Percentiles rank a stretch among this genome's conserved stretches.
phyloP scores from a whole-genome alignment of 2,113 vertebrate species.

The Pionites leucogaster region DNA sequence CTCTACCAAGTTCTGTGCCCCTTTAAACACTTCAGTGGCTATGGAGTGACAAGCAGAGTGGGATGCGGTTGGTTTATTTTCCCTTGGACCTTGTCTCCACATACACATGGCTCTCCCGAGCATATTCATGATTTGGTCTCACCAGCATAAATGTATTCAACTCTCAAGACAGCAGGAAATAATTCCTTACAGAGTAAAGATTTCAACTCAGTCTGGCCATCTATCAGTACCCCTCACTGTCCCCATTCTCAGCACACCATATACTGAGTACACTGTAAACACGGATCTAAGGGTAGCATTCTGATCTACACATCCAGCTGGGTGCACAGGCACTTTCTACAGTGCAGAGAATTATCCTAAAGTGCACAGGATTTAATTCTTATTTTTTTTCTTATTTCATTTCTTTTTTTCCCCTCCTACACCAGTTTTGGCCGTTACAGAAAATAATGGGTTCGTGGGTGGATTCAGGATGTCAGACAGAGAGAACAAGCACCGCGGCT shows the following conservation, averaged over 20 bases:
- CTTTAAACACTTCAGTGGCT: background rate
- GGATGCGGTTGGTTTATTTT: accelerated
- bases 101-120: accelerated
- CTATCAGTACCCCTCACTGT: background rate
- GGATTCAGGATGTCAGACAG: conserved; percentile 39
- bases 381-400: background rate
- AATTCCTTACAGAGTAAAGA: background rate
- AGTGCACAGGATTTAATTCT: background rate
- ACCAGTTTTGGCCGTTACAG: background rate
- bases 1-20: background rate
- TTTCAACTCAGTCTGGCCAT: background rate
- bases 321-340: background rate
- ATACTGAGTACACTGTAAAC: background rate
- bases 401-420: background rate
- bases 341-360: background rate
- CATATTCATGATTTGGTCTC: background rate
- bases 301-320: background rate
- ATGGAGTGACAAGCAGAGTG: background rate
- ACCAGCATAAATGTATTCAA: background rate
- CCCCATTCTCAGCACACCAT: background rate
- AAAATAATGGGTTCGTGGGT: conserved; percentile 49
- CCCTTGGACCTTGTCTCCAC: background rate
- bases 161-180: background rate
- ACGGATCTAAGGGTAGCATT: background rate
- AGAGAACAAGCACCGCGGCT: conserved; percentile 45